A percentile compares a stretch with the other conserved stretches of the same genome.
These are phyloP conservation scores for Myrmecobius fasciatus DNA, from an alignment of 2,113 vertebrate genomes.

Conservation along the genomic window DNA sequence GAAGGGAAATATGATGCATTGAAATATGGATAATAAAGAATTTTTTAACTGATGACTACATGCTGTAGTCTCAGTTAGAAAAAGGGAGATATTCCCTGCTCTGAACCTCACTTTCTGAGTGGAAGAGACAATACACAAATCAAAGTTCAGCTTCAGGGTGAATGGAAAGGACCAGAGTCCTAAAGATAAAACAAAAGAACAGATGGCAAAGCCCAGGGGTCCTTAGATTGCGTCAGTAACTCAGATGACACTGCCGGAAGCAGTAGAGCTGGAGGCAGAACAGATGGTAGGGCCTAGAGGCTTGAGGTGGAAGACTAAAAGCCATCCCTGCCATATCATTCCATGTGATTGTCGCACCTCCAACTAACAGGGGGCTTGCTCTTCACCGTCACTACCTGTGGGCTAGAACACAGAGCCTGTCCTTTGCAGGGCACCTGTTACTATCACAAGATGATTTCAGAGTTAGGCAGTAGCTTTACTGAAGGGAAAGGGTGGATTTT, in stretches of 20 bases:
- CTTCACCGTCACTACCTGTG: background rate
- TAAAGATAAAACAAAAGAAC: background rate
- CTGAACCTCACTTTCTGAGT: background rate
- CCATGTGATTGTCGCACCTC: background rate
- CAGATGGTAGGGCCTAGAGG: background rate
- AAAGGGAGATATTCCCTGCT: background rate
- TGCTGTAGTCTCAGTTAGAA: background rate
- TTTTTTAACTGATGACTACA: background rate
- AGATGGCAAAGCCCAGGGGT: background rate
- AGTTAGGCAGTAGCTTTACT: background rate
- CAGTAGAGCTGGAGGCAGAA: background rate
- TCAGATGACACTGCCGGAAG: background rate
- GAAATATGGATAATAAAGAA: background rate
- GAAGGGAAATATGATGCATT: background rate
- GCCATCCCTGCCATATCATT: background rate
- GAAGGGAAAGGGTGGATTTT: background rate
- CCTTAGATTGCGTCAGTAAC: background rate
- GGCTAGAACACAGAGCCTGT: background rate
- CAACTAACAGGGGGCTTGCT: background rate
- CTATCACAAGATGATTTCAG: background rate
- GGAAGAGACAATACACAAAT: background rate
- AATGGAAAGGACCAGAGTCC: background rate
- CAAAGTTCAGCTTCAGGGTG: background rate
- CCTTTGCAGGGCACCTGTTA: background rate
- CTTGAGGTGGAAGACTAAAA: background rate